Percentiles rank a stretch among this genome's conserved stretches.
These are phyloP conservation scores for Acleris holmiana DNA, from an alignment of 2,888 invertebrate species.

Conservation along the genomic window DNA sequence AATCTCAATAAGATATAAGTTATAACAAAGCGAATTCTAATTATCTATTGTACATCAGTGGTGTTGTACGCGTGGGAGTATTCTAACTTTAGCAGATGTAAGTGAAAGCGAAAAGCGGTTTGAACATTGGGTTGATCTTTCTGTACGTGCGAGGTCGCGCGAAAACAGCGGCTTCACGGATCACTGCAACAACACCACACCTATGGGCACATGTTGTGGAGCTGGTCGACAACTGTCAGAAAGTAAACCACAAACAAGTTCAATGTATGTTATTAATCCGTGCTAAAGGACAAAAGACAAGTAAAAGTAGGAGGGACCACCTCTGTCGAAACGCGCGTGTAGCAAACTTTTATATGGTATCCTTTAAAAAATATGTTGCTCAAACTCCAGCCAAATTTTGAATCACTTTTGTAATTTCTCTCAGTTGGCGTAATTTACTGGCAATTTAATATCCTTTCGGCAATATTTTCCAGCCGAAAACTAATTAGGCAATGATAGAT, in stretches of 20 bases:
- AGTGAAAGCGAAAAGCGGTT: constrained; percentile 26
- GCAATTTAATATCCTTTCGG: constrained; percentile 13
- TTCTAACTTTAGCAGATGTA: constrained; percentile 10
- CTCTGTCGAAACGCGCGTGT: constrained; percentile 1
- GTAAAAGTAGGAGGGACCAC: constrained; percentile 13
- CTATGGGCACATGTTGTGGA: constrained; percentile 17
- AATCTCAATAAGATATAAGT: too few relatives aligned
- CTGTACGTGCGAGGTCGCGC: constrained; percentile 29
- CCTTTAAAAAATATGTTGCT: constrained; percentile 17
- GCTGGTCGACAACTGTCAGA: neutral
- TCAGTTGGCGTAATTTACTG: constrained; percentile 18
- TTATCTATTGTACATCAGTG: too few relatives aligned
- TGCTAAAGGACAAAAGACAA: constrained; percentile 18
- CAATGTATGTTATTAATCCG: constrained; percentile 10
- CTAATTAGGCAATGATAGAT: constrained; percentile 23
- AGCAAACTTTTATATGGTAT: constrained; percentile 20
- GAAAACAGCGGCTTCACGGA: constrained; percentile 25
- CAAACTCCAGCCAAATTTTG: constrained; percentile 21
- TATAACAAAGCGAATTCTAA: too few relatives aligned
- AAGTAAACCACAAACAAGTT: constrained; percentile 8
- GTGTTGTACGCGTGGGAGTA: neutral
- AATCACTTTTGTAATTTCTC: constrained; percentile 20
- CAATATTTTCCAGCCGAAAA: constrained; percentile 6
- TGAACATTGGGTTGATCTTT: constrained; percentile 34
- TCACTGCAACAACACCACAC: constrained; percentile 12